Evolutionary conservation across 2,113 vertebrate species (phyloP).

Genomic region (Pongo pygmaeus): DNA sequence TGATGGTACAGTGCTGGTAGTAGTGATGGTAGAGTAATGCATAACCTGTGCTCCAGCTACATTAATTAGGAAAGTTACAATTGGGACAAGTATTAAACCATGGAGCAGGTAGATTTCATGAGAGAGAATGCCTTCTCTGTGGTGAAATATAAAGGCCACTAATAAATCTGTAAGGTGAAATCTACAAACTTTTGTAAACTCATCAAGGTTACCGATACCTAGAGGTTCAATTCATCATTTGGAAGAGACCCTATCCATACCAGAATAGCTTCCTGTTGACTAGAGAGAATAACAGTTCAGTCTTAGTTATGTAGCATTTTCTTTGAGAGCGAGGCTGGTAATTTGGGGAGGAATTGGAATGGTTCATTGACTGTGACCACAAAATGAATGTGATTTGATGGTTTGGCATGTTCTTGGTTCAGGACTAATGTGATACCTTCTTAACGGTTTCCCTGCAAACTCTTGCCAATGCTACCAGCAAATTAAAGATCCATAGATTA

Average conservation of each 20-base stretch:
- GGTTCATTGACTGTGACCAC: background rate
- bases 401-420: background rate
- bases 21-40: background rate
- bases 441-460: conserved; percentile 42
- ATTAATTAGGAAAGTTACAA: background rate
- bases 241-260: background rate
- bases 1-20: background rate
- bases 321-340: background rate
- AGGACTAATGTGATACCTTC: background rate
- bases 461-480: background rate
- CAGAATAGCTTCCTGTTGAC: background rate
- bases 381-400: background rate
- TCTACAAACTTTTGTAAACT: background rate
- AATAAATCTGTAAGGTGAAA: background rate
- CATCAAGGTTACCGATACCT: background rate
- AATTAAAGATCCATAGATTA: conserved; percentile 1
- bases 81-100: background rate
- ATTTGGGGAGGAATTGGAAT: background rate
- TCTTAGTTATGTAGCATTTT: background rate
- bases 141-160: background rate
- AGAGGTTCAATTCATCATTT: background rate
- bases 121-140: background rate
- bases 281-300: background rate
- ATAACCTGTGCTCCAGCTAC: background rate
- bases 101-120: background rate